phyloP scores from a whole-genome alignment of 2,113 vertebrate species.

The Ameiurus melas region DNA sequence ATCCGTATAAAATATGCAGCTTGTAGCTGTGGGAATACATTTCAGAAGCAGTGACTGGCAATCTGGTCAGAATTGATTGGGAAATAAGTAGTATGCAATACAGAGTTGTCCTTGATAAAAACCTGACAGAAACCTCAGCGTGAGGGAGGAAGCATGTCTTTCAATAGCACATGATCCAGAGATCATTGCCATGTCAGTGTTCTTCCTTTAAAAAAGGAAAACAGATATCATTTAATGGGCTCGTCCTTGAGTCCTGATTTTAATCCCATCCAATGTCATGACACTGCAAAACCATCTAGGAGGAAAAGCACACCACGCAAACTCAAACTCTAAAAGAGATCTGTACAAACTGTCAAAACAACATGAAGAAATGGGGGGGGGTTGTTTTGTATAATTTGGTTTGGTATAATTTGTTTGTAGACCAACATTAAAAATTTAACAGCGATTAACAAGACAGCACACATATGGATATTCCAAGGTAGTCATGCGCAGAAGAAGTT shows the following conservation, averaged over 20 bases:
- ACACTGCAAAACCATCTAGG: neutral
- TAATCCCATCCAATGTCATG: slow-evolving; percentile 8
- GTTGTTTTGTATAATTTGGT: too few relatives aligned
- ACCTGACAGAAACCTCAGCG: slow-evolving; percentile 10
- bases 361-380: neutral
- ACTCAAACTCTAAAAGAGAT: neutral
- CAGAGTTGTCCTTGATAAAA: neutral
- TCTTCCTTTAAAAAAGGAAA: neutral
- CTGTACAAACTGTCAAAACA: neutral
- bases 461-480: neutral
- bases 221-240: neutral
- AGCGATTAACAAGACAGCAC: neutral
- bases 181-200: neutral
- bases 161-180: neutral
- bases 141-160: neutral
- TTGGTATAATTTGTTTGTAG: neutral
- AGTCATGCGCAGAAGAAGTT: too few relatives aligned
- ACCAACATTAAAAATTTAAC: neutral
- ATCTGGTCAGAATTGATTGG: neutral
- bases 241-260: slow-evolving; percentile 14
- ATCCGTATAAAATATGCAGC: neutral
- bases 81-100: neutral
- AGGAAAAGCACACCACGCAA: neutral
- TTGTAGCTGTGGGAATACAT: neutral
- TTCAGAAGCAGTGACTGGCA: neutral